Evolutionary conservation across 1,140 invertebrate species (phyloP).

Genomic region (Littorina saxatilis): DNA sequence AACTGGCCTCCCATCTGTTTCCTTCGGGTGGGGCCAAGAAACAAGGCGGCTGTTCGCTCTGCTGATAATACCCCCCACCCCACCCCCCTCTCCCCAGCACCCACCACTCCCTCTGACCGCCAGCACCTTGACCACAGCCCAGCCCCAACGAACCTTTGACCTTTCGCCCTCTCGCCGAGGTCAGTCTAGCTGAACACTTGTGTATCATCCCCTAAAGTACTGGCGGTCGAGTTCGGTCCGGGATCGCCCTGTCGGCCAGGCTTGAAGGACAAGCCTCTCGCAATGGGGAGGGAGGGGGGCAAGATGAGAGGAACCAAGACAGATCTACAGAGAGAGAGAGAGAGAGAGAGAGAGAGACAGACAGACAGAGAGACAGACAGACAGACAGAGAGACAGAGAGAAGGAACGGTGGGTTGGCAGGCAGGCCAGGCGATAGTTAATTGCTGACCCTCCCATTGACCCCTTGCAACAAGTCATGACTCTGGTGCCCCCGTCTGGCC

Average conservation of each 20-base stretch:
- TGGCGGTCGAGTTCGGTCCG: too few species aligned
- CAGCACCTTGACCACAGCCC: constrained; percentile 5
- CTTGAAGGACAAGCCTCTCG: neutral
- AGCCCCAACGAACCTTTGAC: neutral
- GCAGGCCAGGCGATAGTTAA: neutral
- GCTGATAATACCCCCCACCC: neutral
- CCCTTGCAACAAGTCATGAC: neutral
- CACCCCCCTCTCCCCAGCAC: neutral
- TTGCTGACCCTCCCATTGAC: neutral
- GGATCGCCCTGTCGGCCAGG: neutral
- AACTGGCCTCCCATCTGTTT: too few species aligned
- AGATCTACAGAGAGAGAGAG: too few species aligned
- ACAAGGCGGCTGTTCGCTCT: too few species aligned
- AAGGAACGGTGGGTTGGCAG: neutral
- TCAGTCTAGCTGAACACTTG: too few species aligned
- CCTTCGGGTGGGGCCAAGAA: too few species aligned
- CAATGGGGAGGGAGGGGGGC: neutral
- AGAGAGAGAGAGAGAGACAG: too few species aligned
- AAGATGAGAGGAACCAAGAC: neutral
- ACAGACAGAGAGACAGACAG: too few species aligned
- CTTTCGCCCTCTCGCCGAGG: constrained; percentile 10
- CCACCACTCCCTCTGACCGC: neutral
- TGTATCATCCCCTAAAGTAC: too few species aligned
- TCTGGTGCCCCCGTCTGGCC: too few species aligned
- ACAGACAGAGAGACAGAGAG: too few species aligned